phyloP scores from a whole-genome alignment of 1,140 invertebrate species.

The Aphis craccivora region DNA sequence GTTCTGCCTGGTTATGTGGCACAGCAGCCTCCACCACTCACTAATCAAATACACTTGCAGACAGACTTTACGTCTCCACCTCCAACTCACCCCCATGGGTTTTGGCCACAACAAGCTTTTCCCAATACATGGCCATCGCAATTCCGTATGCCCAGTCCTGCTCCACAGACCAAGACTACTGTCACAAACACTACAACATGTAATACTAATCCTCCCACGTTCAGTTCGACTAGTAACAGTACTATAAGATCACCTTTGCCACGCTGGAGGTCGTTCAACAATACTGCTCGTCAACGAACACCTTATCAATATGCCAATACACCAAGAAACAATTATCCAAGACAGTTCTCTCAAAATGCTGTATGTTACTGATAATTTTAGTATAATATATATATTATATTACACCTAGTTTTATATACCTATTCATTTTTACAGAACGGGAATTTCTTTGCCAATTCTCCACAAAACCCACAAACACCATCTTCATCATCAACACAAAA shows the following conservation, averaged over 20 bases:
- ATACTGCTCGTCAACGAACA: slow-evolving; percentile 13
- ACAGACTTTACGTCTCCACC: slow-evolving; percentile 47
- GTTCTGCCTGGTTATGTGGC: slow-evolving; percentile 2
- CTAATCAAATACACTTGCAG: slow-evolving; percentile 29
- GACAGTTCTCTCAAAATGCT: slow-evolving; percentile 40
- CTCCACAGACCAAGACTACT: neutral
- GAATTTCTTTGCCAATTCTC: slow-evolving; percentile 48
- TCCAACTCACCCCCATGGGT: slow-evolving; percentile 38
- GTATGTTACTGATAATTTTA: neutral
- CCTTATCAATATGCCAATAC: slow-evolving; percentile 44
- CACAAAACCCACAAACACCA: slow-evolving; percentile 36
- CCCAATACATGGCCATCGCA: slow-evolving; percentile 21
- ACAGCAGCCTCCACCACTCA: slow-evolving; percentile 10
- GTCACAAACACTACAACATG: slow-evolving; percentile 22
- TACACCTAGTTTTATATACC: neutral
- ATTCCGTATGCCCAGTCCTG: slow-evolving; percentile 11
- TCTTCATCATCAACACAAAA: slow-evolving; percentile 38
- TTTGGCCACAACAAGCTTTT: slow-evolving; percentile 41
- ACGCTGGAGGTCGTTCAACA: slow-evolving; percentile 33
- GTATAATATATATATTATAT: neutral
- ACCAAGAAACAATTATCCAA: slow-evolving; percentile 50
- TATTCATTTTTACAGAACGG: slow-evolving; percentile 31
- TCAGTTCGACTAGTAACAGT: slow-evolving; percentile 33
- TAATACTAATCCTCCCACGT: slow-evolving; percentile 20
- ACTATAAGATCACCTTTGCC: slow-evolving; percentile 41